Conservation (phyloP, 2,888 invertebrate genomes). For the Pristionchus japonicus region DNA sequence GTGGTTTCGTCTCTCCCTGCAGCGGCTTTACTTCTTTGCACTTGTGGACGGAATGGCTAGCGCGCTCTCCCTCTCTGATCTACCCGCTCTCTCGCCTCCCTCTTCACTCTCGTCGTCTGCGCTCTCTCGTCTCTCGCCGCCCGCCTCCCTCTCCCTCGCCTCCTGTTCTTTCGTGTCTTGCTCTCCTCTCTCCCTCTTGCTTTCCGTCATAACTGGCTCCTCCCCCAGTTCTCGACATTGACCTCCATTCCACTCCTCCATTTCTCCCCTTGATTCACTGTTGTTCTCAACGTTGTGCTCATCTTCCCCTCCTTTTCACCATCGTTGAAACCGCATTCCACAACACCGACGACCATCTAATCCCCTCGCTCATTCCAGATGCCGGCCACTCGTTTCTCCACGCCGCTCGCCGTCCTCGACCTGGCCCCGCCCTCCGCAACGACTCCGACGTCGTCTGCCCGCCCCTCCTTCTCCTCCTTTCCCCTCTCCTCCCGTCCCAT, state of each 20-base stretch:
- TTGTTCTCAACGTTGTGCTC: too few species aligned
- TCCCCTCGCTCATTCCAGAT: too few species aligned
- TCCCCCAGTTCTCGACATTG: background rate
- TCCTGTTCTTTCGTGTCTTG: background rate
- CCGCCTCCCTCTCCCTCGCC: background rate
- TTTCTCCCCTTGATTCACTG: too few species aligned
- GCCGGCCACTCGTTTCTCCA: slow-evolving; percentile 25
- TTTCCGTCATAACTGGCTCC: too few species aligned
- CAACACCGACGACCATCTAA: too few species aligned
- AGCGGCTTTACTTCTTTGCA: background rate
- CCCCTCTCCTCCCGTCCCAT: background rate
- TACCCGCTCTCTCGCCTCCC: background rate
- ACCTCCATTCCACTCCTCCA: background rate
- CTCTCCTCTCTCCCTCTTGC: background rate
- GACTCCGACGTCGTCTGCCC: background rate
- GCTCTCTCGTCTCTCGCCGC: background rate
- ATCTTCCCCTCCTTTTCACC: too few species aligned
- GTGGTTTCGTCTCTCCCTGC: background rate
- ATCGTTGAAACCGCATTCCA: too few species aligned
- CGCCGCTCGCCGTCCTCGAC: background rate
- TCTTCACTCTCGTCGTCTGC: background rate
- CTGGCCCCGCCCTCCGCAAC: background rate
- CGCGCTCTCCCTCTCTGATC: background rate
- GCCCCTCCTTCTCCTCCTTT: background rate
- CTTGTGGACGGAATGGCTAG: too few species aligned